Conservation (phyloP, 2,113 vertebrate species). For the Eira barbara region DNA sequence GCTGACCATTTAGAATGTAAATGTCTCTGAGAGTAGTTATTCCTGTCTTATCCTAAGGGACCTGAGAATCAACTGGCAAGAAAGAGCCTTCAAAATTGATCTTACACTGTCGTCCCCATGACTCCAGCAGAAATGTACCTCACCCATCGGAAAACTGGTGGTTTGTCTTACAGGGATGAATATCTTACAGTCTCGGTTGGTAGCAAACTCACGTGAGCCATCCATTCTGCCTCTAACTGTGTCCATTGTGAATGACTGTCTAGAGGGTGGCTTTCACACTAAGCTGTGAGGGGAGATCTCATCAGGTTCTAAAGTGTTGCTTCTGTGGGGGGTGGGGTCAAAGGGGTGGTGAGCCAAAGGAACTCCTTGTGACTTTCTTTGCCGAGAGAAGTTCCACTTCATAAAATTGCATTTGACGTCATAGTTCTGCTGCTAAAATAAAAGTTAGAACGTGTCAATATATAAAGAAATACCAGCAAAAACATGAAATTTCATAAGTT, state of each 20-base stretch:
- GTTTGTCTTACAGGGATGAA: not conserved
- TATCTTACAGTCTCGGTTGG: not conserved
- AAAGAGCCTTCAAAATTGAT: not conserved
- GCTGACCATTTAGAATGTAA: not conserved
- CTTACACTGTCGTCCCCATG: not conserved
- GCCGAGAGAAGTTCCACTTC: not conserved
- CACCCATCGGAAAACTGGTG: not conserved
- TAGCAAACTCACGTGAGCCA: not conserved
- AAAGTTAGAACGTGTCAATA: not conserved
- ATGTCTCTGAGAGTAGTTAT: not conserved
- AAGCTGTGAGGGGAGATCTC: not conserved
- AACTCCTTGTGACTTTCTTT: not conserved
- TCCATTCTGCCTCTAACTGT: not conserved
- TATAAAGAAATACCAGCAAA: not conserved
- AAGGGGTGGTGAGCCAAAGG: not conserved
- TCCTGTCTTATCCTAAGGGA: not conserved
- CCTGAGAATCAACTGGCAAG: not conserved
- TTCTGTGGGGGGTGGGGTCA: not conserved
- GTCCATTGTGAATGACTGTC: not conserved
- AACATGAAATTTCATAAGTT: not conserved
- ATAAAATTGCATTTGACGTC: not conserved
- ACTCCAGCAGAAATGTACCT: not conserved
- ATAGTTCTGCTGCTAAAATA: not conserved
- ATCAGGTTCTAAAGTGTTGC: not conserved
- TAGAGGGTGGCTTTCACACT: not conserved